These are phyloP conservation scores for Pluvianellus socialis DNA, from an alignment of 2,113 vertebrate genomes.

Conservation along the genomic window DNA sequence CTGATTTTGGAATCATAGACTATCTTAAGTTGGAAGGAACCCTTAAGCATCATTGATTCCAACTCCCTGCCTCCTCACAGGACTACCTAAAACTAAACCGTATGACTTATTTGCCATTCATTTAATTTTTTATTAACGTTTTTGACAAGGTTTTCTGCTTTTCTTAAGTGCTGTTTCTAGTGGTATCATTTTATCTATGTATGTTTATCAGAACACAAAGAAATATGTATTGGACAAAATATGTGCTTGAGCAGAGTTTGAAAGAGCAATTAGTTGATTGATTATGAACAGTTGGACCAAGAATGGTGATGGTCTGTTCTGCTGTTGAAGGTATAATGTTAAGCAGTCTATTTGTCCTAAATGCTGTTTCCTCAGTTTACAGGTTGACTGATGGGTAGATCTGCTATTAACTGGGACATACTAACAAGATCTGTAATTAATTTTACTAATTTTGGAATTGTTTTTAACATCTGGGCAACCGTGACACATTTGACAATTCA, in stretches of 20 bases:
- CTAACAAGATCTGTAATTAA: background rate
- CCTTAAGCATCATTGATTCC: background rate
- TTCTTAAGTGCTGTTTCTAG: background rate
- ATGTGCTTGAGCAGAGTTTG: background rate
- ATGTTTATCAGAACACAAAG: background rate
- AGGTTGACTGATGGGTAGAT: background rate
- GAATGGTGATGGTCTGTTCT: background rate
- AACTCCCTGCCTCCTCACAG: background rate
- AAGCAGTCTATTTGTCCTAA: rapidly evolving
- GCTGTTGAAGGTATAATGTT: background rate
- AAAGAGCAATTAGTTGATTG: background rate
- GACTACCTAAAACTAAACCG: background rate
- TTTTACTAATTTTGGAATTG: background rate
- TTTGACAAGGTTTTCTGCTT: background rate
- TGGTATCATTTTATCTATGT: background rate
- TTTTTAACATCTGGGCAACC: background rate
- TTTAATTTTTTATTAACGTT: background rate
- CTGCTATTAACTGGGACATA: background rate
- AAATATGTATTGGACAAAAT: background rate
- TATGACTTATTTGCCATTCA: background rate
- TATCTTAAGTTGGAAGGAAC: background rate
- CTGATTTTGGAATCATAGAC: background rate
- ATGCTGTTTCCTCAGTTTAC: background rate
- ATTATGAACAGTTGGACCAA: background rate
- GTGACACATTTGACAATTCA: background rate